Conservation (phyloP, 2,113 vertebrate genomes). For the Alaudala cheleensis region DNA sequence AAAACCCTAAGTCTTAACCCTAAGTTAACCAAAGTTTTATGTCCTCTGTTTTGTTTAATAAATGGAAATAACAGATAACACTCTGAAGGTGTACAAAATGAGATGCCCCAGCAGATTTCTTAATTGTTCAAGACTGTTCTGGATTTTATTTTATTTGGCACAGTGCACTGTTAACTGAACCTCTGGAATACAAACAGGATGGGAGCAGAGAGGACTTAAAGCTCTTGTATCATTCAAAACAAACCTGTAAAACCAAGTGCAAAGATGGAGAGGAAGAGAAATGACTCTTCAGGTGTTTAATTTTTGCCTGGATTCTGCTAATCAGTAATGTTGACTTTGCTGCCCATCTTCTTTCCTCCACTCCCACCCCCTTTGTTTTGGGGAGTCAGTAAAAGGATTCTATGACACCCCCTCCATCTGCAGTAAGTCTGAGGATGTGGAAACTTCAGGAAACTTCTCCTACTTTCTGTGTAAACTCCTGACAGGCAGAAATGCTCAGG, state of each 20-base stretch:
- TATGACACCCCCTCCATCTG: not conserved
- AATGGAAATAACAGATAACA: not conserved
- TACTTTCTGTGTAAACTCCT: not conserved
- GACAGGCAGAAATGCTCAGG: not conserved
- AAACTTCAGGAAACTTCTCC: not conserved
- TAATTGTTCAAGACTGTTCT: not conserved
- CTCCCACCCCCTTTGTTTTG: not conserved
- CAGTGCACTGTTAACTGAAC: not conserved
- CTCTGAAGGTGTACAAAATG: not conserved
- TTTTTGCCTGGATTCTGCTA: not conserved
- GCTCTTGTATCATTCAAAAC: not conserved
- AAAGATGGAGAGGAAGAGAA: not conserved
- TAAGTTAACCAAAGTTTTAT: not conserved
- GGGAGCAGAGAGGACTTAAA: not conserved
- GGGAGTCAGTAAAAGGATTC: not conserved
- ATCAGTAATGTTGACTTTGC: not conserved
- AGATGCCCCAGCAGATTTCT: not conserved
- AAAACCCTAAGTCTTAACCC: not conserved
- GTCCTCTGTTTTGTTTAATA: not conserved
- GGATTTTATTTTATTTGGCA: not conserved
- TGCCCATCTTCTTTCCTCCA: not conserved
- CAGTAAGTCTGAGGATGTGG: not conserved
- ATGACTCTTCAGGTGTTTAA: not conserved
- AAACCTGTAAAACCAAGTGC: not conserved
- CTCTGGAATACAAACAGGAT: not conserved